Evolutionary conservation across 2,113 vertebrate genomes (phyloP).

Genomic region (Phrynosoma platyrhinos): DNA sequence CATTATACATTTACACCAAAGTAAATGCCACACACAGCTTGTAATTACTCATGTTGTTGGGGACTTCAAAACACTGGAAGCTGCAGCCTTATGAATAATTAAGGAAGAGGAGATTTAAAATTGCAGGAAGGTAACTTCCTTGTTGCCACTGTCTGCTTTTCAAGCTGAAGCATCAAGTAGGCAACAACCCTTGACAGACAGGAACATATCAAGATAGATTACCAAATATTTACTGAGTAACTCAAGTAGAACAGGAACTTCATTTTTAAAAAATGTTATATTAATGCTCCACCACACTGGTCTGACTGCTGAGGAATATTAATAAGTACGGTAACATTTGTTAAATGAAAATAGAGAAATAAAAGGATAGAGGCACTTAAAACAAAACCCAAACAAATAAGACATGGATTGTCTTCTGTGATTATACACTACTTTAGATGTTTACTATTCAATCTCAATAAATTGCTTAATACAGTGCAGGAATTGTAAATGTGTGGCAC

Average conservation of each 20-base stretch:
- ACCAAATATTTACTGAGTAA: constrained; percentile 47
- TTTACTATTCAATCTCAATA: not conserved
- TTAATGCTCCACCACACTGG: constrained; percentile 54
- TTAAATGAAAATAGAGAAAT: constrained; percentile 22
- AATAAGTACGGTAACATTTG: constrained; percentile 49
- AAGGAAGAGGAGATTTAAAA: not conserved
- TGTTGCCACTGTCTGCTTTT: constrained; percentile 23
- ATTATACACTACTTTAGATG: not conserved
- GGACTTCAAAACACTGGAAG: constrained; percentile 12
- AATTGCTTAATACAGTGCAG: not conserved
- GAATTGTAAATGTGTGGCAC: not conserved
- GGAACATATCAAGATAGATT: constrained; percentile 57
- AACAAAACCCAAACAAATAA: not conserved
- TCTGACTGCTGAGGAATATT: constrained; percentile 31
- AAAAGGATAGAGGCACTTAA: not conserved
- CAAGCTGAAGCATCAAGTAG: not conserved
- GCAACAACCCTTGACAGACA: constrained; percentile 57
- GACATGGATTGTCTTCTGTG: not conserved
- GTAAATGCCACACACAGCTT: constrained; percentile 17
- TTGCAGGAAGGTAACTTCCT: not conserved
- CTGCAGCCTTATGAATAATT: not conserved
- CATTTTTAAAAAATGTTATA: constrained; percentile 53
- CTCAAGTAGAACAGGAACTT: constrained; percentile 63
- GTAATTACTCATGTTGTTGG: constrained; percentile 13
- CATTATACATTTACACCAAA: accelerated